Conservation (phyloP, 2,113 vertebrate species). For the Erythrocercus mccallii region DNA sequence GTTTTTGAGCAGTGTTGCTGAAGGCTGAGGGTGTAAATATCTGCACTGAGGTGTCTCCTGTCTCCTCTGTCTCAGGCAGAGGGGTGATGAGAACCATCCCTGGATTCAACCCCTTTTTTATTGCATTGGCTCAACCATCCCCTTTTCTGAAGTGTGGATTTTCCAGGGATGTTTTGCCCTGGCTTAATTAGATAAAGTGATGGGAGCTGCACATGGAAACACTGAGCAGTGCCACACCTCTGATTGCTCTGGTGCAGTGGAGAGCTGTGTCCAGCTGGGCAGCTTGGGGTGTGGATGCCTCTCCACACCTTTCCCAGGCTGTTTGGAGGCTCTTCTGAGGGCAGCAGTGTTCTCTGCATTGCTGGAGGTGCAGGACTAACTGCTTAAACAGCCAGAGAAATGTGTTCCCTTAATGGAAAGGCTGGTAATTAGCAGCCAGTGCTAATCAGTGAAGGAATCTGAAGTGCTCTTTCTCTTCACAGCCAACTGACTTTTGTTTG, state of each 20-base stretch:
- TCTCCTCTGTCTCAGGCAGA: neutral
- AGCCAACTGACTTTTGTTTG: neutral
- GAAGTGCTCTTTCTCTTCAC: neutral
- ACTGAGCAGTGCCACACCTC: neutral
- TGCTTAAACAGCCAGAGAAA: neutral
- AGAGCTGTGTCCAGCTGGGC: neutral
- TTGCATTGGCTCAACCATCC: neutral
- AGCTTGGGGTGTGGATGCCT: neutral
- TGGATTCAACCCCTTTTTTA: neutral
- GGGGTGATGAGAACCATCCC: neutral
- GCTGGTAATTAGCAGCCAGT: neutral
- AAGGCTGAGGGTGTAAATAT: neutral
- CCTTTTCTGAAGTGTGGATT: neutral
- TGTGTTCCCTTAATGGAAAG: neutral
- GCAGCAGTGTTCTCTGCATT: neutral
- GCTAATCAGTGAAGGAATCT: neutral
- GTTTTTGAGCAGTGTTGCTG: neutral
- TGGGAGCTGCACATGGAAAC: neutral
- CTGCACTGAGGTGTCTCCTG: neutral
- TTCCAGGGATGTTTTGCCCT: neutral
- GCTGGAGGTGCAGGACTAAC: neutral
- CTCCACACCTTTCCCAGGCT: neutral
- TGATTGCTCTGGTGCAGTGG: neutral
- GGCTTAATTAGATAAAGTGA: neutral
- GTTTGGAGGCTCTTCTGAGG: neutral